Percentiles rank a stretch among this genome's conserved stretches.
These are phyloP conservation scores for Dallia pectoralis DNA, from an alignment of 2,797 vertebrate species.

Conservation along the genomic window DNA sequence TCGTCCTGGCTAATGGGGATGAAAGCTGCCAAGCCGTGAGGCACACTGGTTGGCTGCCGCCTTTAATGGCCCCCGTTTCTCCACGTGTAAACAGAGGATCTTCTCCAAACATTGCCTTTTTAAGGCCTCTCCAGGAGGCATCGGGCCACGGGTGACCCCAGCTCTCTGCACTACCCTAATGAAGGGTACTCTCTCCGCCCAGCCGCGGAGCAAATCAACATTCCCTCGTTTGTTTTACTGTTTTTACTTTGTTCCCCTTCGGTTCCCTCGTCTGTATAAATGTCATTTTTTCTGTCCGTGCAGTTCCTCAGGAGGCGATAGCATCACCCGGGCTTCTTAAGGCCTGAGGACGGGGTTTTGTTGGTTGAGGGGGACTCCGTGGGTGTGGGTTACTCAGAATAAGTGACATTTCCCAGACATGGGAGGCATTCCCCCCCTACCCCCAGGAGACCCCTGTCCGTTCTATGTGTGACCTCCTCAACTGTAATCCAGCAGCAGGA, in stretches of 20 bases:
- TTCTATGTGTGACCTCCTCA: constrained; percentile 1
- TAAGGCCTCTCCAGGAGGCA: constrained; percentile 83
- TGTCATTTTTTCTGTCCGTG: constrained; percentile 36
- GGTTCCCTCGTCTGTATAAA: constrained; percentile 33
- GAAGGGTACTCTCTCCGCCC: constrained; percentile 63
- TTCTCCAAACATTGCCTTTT: constrained; percentile 97
- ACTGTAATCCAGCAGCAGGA: constrained; percentile 8
- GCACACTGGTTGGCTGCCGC: constrained; percentile 49
- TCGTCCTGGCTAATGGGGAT: constrained; percentile 23
- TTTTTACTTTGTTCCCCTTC: constrained; percentile 21
- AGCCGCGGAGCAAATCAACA: constrained; percentile 57
- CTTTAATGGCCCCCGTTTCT: constrained; percentile 56
- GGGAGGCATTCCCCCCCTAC: not conserved
- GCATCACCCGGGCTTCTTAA: constrained; percentile 23
- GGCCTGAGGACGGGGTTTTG: constrained; percentile 2
- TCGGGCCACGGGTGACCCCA: constrained; percentile 60
- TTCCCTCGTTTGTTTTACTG: constrained; percentile 27
- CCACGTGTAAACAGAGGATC: constrained; percentile 70
- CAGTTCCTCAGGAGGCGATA: constrained; percentile 21
- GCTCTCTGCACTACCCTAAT: constrained; percentile 69
- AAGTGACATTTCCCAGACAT: constrained; percentile 43
- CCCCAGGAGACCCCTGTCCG: not conserved
- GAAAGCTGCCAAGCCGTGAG: constrained; percentile 35
- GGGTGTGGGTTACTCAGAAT: constrained; percentile 9
- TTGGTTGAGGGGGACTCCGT: not conserved